phyloP scores from a whole-genome alignment of 2,113 vertebrate species.

The Erythrocebus patas region DNA sequence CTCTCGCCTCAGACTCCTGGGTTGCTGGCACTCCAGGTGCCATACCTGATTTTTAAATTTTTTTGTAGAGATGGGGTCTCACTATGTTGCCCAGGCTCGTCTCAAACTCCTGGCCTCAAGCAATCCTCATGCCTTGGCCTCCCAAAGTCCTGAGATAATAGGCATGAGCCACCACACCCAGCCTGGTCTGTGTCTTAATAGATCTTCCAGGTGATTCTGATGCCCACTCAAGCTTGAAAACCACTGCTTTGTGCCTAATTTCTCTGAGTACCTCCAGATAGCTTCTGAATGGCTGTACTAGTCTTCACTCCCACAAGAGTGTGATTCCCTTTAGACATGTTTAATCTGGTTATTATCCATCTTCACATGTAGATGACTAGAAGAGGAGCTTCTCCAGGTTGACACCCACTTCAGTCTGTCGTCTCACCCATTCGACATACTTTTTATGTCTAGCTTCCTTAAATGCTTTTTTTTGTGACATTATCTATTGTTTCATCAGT shows the following conservation, averaged over 20 bases:
- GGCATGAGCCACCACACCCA: no score
- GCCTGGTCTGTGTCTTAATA: neutral
- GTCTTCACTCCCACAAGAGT: neutral
- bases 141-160: no score
- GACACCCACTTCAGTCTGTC: neutral
- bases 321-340: neutral
- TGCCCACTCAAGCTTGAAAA: neutral
- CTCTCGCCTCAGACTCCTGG: no score
- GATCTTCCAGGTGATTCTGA: neutral
- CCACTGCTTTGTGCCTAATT: neutral
- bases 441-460: neutral
- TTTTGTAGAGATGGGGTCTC: no score
- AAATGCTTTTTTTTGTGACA: neutral
- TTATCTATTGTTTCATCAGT: neutral
- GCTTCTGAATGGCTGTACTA: no score
- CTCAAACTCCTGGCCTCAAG: no score
- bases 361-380: neutral
- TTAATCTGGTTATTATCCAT: fast-evolving
- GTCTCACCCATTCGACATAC: neutral
- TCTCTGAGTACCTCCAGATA: neutral
- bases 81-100: no score
- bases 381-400: neutral
- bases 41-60: no score
- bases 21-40: no score
- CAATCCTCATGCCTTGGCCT: no score